Percentiles rank a stretch among this genome's conserved stretches.
These are phyloP conservation scores for Orbicella faveolata DNA, from an alignment of 64 coral and sea anemone species.

Conservation along the genomic window DNA sequence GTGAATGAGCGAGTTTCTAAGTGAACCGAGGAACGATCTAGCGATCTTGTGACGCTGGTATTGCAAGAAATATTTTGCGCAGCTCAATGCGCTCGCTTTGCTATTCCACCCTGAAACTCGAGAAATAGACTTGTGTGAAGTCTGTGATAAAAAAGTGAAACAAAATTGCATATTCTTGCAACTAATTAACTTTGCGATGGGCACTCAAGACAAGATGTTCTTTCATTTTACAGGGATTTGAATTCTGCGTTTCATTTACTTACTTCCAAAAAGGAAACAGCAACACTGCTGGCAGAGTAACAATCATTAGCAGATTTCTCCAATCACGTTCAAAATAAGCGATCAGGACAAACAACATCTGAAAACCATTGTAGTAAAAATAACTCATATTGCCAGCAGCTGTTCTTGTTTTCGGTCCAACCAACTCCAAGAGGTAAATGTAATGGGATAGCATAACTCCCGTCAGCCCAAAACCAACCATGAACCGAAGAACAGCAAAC, in stretches of 20 bases:
- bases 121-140: no score
- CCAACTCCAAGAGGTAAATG: conserved; percentile 60
- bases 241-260: background rate
- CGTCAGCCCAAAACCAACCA: conserved; percentile 26
- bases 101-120: no score
- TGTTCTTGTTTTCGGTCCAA: conserved; percentile 53
- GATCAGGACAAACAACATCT: conserved; percentile 23
- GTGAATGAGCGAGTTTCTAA: no score
- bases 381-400: conserved; percentile 30
- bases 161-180: no score
- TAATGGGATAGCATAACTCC: conserved; percentile 50
- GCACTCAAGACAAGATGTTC: no score
- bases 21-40: no score
- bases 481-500: conserved; percentile 51
- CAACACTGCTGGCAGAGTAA: background rate
- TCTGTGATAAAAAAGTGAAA: no score
- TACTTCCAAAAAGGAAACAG: conserved; percentile 70
- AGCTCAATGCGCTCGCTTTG: no score
- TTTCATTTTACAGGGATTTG: no score
- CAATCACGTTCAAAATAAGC: conserved; percentile 47
- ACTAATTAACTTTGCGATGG: no score
- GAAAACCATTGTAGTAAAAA: conserved; percentile 43
- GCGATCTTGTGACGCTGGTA: no score
- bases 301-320: conserved; percentile 18
- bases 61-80: no score